These are phyloP conservation scores for Gonioctena quinquepunctata DNA, from an alignment of 1,140 invertebrate genomes.

Conservation along the genomic window DNA sequence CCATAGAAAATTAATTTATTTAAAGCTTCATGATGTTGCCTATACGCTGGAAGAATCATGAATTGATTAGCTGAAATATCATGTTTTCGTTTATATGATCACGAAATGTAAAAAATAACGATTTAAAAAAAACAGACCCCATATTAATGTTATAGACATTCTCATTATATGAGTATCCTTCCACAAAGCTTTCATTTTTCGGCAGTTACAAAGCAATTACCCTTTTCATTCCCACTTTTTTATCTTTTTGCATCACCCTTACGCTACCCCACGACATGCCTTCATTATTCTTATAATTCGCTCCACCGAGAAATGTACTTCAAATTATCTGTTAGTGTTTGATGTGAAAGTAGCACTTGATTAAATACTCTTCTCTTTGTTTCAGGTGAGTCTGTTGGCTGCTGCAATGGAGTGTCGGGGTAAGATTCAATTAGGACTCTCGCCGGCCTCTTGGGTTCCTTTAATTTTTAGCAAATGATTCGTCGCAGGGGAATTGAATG, in stretches of 20 bases:
- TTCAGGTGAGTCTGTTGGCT: slow-evolving; percentile 23
- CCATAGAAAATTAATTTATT: too few species aligned
- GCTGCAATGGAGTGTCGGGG: not conserved
- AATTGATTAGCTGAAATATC: too few species aligned
- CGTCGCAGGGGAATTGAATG: not conserved
- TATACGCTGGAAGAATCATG: too few species aligned
- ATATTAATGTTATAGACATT: too few species aligned
- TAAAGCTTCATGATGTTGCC: too few species aligned
- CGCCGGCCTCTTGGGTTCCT: not conserved
- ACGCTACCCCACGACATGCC: not conserved
- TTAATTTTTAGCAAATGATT: not conserved
- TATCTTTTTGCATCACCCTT: too few species aligned
- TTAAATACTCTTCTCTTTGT: slow-evolving; percentile 25
- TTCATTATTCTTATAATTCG: slow-evolving; percentile 1
- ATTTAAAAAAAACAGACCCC: too few species aligned
- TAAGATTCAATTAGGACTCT: slow-evolving; percentile 2
- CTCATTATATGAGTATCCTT: too few species aligned
- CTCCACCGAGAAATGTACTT: slow-evolving; percentile 12
- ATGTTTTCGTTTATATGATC: too few species aligned
- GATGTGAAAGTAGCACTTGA: slow-evolving; percentile 15
- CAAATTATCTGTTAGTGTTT: slow-evolving; percentile 14
- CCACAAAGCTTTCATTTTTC: too few species aligned
- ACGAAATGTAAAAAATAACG: too few species aligned
- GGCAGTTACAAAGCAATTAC: too few species aligned
- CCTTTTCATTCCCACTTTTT: not conserved